These are phyloP conservation scores for Drosophila macrospina DNA, from an alignment of 2,888 invertebrate genomes.

Conservation along the genomic window DNA sequence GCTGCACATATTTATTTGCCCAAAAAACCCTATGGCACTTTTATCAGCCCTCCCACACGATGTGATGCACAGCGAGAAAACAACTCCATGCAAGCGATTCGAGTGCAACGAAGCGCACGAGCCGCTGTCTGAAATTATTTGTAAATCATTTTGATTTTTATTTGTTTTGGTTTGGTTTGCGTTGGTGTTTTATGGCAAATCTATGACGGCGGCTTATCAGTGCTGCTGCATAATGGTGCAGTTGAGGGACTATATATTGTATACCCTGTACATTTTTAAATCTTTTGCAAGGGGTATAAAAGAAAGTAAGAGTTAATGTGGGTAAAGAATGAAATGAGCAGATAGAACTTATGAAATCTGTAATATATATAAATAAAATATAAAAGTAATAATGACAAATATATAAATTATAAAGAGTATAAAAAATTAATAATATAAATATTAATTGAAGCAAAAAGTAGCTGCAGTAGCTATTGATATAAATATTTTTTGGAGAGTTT, in stretches of 20 bases:
- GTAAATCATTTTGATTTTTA: slow-evolving; percentile 27
- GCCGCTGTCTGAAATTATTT: slow-evolving; percentile 51
- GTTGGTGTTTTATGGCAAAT: slow-evolving; percentile 58
- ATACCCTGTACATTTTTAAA: not conserved
- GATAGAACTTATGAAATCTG: no score
- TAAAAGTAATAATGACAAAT: not conserved
- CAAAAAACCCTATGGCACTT: slow-evolving; percentile 69
- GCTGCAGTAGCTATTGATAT: no score
- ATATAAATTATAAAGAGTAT: no score
- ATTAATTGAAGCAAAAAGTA: no score
- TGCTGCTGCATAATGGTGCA: slow-evolving; percentile 26
- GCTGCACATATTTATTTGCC: slow-evolving; percentile 75
- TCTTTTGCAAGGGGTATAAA: not conserved
- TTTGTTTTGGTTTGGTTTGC: slow-evolving; percentile 19
- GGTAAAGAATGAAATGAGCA: no score
- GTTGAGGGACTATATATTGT: slow-evolving; percentile 12
- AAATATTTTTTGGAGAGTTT: no score
- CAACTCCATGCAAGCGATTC: slow-evolving; percentile 14
- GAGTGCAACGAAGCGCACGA: slow-evolving; percentile 47
- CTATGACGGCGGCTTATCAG: slow-evolving; percentile 59
- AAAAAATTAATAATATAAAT: no score
- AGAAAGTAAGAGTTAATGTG: no score
- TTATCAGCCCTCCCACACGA: slow-evolving; percentile 43
- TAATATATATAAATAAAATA: not conserved
- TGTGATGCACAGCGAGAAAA: slow-evolving; percentile 4